Conservation (phyloP, 2,888 invertebrate species). For the Trissonchulus sp. region DNA sequence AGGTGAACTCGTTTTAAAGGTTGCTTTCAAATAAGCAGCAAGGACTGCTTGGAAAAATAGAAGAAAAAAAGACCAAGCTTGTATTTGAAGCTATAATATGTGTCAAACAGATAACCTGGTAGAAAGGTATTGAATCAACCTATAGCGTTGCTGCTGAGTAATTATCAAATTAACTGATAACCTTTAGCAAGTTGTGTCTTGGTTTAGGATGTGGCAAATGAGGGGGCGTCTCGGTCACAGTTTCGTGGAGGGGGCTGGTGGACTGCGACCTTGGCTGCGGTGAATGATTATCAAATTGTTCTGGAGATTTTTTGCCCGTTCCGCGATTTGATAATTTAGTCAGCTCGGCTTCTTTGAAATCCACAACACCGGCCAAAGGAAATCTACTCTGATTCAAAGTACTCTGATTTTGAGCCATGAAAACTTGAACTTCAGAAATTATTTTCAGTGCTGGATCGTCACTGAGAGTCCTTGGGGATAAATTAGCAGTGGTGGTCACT, state of each 20-base stretch:
- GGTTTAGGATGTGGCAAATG: background rate
- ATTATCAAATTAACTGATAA: no score
- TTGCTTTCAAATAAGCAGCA: no score
- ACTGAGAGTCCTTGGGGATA: background rate
- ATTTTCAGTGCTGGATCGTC: background rate
- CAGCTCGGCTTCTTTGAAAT: background rate
- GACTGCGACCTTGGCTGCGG: background rate
- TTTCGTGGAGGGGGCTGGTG: background rate
- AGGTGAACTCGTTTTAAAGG: no score
- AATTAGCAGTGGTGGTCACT: background rate
- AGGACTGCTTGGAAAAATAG: no score
- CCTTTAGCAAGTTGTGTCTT: background rate
- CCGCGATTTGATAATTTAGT: background rate
- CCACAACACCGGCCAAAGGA: background rate
- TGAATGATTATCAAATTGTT: background rate
- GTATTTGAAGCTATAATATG: background rate
- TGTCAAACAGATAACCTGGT: no score
- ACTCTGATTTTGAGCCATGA: background rate
- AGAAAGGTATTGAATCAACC: no score
- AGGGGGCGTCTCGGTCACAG: background rate
- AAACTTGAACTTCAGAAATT: background rate
- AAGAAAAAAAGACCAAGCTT: background rate
- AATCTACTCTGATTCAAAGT: background rate
- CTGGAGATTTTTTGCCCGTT: background rate
- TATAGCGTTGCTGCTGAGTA: no score